phyloP scores from a whole-genome alignment of 2,113 vertebrate genomes.

The Rafetus swinhoei region DNA sequence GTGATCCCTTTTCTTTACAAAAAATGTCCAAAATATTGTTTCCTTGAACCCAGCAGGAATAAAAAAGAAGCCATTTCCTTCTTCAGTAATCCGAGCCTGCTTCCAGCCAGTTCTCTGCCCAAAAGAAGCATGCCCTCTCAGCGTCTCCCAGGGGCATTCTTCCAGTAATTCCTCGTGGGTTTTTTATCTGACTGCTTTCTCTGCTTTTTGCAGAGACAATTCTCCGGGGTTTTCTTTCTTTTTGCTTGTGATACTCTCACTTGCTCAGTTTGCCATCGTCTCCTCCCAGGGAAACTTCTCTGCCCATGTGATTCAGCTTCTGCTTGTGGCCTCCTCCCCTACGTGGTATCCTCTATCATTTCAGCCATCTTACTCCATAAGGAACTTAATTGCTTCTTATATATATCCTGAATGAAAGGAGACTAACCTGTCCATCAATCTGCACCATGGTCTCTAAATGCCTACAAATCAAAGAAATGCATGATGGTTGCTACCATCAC shows the following conservation, averaged over 20 bases:
- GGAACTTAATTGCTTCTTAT: neutral
- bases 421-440: neutral
- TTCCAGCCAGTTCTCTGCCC: neutral
- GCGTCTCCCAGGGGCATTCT: neutral
- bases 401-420: neutral
- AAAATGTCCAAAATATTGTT: neutral
- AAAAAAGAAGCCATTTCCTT: constrained; percentile 3
- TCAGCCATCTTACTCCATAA: neutral
- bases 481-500: neutral
- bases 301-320: neutral
- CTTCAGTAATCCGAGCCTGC: neutral
- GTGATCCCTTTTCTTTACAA: neutral
- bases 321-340: neutral
- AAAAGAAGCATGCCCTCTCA: neutral
- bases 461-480: neutral
- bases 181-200: neutral
- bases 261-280: neutral
- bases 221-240: neutral
- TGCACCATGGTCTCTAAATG: neutral
- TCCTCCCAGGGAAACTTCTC: neutral
- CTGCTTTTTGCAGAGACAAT: neutral
- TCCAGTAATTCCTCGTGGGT: neutral
- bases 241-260: neutral
- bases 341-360: fast-evolving
- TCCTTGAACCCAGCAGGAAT: neutral